Percentiles rank a stretch among this genome's conserved stretches.
These are phyloP conservation scores for Aphrophora alni DNA, from an alignment of 2,888 invertebrate species.

Conservation along the genomic window DNA sequence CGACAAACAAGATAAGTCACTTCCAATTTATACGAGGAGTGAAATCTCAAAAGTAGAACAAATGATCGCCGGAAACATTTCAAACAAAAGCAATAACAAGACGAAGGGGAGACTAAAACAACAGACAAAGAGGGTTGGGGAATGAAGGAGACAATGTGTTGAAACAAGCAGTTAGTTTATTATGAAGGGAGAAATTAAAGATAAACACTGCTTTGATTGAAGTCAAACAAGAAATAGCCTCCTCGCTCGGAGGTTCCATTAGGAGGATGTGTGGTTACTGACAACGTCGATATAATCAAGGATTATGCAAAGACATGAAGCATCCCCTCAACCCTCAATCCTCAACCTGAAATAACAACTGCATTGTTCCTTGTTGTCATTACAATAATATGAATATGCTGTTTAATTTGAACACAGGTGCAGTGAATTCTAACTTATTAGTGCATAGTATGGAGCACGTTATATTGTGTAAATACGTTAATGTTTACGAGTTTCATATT, in stretches of 20 bases:
- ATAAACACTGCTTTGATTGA: background rate
- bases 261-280: background rate
- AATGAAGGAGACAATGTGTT: background rate
- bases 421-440: no score
- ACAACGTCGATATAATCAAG: background rate
- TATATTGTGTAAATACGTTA: no score
- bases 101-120: background rate
- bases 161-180: conserved; percentile 6
- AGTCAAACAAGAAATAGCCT: background rate
- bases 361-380: background rate
- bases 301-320: background rate
- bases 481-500: no score
- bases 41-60: background rate
- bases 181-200: background rate
- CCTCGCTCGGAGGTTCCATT: background rate
- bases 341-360: background rate
- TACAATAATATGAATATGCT: background rate
- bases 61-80: background rate
- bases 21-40: background rate
- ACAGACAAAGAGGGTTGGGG: background rate
- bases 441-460: no score
- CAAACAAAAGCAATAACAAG: background rate
- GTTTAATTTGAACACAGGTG: background rate
- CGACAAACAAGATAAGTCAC: background rate
- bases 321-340: no score